phyloP scores from a whole-genome alignment of 23 tunicate genomes.

The Aplidium turbinatum region DNA sequence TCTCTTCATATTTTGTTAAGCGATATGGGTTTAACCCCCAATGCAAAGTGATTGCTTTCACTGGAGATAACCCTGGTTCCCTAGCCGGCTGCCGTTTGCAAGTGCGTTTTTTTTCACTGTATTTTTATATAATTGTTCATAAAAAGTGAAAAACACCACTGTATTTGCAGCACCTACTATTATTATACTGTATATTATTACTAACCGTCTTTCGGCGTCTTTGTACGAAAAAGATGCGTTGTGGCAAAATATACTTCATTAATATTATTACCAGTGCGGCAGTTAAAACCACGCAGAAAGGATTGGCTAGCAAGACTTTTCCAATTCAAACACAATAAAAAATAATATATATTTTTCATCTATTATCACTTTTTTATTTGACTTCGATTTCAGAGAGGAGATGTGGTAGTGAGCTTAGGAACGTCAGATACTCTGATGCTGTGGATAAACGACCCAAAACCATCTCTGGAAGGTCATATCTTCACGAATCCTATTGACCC shows the following conservation, averaged over 20 bases:
- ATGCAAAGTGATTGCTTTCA: conserved; percentile 76
- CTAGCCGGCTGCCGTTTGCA: conserved; percentile 86
- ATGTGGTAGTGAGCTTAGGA: conserved; percentile 81
- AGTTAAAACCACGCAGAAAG: no score
- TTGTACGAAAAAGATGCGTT: no score
- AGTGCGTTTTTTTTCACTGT: conserved; percentile 23
- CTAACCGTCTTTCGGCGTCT: no score
- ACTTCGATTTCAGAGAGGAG: conserved; percentile 63
- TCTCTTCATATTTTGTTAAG: conserved; percentile 60
- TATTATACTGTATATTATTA: no score
- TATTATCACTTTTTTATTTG: neutral
- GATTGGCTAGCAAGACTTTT: no score
- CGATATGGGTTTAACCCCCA: conserved; percentile 66
- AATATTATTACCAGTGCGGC: no score
- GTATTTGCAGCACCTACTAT: no score
- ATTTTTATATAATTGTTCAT: neutral
- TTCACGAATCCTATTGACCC: conserved; percentile 86
- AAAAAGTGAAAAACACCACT: no score
- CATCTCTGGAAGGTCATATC: conserved; percentile 77
- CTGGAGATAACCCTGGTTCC: conserved; percentile 95
- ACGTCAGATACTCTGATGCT: conserved; percentile 89
- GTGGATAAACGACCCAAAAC: conserved; percentile 81
- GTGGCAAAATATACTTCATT: no score
- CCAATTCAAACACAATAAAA: no score
- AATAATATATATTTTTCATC: neutral